Conservation (phyloP, 1,140 invertebrate genomes). For the Tetramorium alpestre region DNA sequence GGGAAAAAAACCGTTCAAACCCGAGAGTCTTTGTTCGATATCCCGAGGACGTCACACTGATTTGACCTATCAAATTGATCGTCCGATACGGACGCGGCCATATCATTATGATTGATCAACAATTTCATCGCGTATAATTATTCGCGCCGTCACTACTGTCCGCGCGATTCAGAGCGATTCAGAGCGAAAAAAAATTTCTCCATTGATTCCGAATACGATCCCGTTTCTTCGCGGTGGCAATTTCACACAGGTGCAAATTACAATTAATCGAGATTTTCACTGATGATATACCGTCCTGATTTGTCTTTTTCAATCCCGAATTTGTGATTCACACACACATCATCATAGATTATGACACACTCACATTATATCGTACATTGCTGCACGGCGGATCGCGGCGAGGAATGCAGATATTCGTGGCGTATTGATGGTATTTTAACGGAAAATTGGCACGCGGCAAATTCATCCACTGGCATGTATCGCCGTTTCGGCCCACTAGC, state of each 20-base stretch:
- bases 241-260: neutral
- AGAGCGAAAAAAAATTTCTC: neutral
- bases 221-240: neutral
- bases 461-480: neutral
- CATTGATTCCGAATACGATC: neutral
- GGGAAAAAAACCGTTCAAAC: neutral
- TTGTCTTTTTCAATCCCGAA: neutral
- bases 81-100: neutral
- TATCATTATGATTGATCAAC: conserved; percentile 12
- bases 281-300: neutral
- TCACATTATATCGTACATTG: conserved; percentile 5
- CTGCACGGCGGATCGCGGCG: neutral
- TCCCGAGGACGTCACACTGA: neutral
- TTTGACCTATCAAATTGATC: neutral
- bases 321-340: conserved; percentile 15
- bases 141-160: too few relatives aligned
- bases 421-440: neutral
- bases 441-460: neutral
- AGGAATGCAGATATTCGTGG: neutral
- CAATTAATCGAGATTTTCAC: conserved; percentile 9
- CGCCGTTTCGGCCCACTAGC: neutral
- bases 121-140: neutral
- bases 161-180: neutral
- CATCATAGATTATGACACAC: neutral
- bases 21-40: neutral